Evolutionary conservation across 2,113 vertebrate species (phyloP).

Genomic region (Hypanus sabinus): DNA sequence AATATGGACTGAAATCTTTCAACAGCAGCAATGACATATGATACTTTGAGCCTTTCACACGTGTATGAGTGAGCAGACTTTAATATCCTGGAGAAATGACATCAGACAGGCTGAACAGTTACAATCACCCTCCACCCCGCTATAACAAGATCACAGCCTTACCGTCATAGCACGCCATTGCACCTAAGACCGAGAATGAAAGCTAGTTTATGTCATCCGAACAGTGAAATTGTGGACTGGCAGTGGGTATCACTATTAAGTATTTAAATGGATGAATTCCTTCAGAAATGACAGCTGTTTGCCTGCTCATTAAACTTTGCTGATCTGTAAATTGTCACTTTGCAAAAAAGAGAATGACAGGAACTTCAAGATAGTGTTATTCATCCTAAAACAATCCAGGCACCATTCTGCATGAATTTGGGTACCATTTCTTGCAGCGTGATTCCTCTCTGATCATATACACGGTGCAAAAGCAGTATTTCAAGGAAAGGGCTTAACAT

Average conservation of each 20-base stretch:
- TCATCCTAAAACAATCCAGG: background rate
- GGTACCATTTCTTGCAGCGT: background rate
- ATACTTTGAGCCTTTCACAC: no score
- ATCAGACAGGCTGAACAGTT: no score
- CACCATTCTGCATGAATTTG: background rate
- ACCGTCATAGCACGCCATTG: background rate
- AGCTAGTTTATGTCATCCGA: background rate
- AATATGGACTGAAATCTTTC: no score
- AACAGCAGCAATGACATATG: no score
- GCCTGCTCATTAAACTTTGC: constrained; percentile 16
- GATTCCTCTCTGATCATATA: background rate
- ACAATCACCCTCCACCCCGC: no score
- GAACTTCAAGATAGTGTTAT: background rate
- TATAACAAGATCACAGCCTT: background rate
- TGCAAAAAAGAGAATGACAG: constrained; percentile 3
- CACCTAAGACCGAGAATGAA: background rate
- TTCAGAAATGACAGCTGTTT: constrained; percentile 18
- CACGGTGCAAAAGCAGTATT: background rate
- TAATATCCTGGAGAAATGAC: no score
- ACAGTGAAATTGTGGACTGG: constrained; percentile 20
- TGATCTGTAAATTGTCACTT: constrained; percentile 35
- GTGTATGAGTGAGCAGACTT: no score
- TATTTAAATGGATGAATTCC: constrained; percentile 24
- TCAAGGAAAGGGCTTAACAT: background rate
- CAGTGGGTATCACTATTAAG: constrained; percentile 21